A percentile compares a stretch with the other conserved stretches of the same genome.
These are phyloP conservation scores for Lathronympha strigana DNA, from an alignment of 2,888 invertebrate genomes.

Conservation along the genomic window DNA sequence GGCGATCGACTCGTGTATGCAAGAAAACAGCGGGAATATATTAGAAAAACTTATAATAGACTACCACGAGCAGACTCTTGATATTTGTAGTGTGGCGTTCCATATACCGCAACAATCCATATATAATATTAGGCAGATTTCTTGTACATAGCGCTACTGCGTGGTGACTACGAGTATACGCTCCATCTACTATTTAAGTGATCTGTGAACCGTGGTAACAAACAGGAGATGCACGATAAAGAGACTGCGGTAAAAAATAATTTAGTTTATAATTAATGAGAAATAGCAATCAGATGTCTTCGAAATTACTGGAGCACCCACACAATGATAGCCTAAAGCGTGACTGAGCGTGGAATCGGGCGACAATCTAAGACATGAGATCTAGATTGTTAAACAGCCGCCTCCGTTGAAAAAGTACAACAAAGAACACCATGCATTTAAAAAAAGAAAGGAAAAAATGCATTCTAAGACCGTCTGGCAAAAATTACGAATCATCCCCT, in stretches of 20 bases:
- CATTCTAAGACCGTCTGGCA: slow-evolving; percentile 62
- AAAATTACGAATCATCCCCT: slow-evolving; percentile 81
- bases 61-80: not conserved
- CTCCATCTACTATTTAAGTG: not conserved
- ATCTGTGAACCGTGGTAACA: slow-evolving; percentile 9
- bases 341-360: slow-evolving; percentile 74
- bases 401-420: slow-evolving; percentile 73
- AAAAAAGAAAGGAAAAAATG: slow-evolving; percentile 67
- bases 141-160: not conserved
- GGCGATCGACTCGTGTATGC: not conserved
- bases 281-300: slow-evolving; percentile 70
- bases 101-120: too few relatives aligned
- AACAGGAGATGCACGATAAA: slow-evolving; percentile 45
- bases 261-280: slow-evolving; percentile 73
- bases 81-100: too few relatives aligned
- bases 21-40: not conserved
- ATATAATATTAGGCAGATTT: too few relatives aligned
- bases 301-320: slow-evolving; percentile 70
- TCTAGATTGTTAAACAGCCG: slow-evolving; percentile 78
- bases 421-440: slow-evolving; percentile 74
- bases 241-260: slow-evolving; percentile 59
- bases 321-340: slow-evolving; percentile 71
- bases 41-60: not conserved
- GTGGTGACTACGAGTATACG: not conserved
- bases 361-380: slow-evolving; percentile 77